Evolutionary conservation across 2,797 vertebrate genomes (phyloP).

Genomic region (Silurus aristotelis): DNA sequence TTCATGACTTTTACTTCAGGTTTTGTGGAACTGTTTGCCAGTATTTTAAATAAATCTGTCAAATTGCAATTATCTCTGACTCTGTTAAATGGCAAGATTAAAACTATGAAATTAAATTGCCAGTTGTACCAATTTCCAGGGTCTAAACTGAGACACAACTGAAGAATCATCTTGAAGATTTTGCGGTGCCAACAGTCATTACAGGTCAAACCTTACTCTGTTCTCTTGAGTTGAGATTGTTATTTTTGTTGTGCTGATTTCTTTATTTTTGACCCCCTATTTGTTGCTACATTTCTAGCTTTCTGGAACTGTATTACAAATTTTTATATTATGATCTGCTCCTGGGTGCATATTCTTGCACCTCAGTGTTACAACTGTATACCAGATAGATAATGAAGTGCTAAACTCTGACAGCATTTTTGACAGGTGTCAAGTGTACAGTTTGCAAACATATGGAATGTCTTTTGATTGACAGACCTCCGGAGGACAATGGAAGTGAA

Average conservation of each 20-base stretch:
- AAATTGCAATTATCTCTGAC: no score
- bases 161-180: background rate
- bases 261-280: background rate
- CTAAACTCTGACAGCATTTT: constrained; percentile 31
- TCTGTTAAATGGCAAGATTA: no score
- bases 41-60: no score
- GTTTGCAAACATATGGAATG: background rate
- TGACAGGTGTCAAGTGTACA: constrained; percentile 4
- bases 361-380: background rate
- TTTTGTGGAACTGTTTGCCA: no score
- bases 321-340: background rate
- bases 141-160: background rate
- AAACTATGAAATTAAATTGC: no score
- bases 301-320: background rate
- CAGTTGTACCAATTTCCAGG: background rate
- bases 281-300: background rate
- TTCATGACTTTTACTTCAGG: no score
- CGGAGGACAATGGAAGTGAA: background rate
- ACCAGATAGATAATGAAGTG: constrained; percentile 8
- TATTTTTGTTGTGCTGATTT: background rate
- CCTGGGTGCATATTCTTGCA: background rate
- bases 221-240: background rate
- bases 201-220: background rate
- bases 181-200: background rate
- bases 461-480: constrained; percentile 8